Conservation (phyloP, 2,797 vertebrate genomes). For the Hydrophis major region DNA sequence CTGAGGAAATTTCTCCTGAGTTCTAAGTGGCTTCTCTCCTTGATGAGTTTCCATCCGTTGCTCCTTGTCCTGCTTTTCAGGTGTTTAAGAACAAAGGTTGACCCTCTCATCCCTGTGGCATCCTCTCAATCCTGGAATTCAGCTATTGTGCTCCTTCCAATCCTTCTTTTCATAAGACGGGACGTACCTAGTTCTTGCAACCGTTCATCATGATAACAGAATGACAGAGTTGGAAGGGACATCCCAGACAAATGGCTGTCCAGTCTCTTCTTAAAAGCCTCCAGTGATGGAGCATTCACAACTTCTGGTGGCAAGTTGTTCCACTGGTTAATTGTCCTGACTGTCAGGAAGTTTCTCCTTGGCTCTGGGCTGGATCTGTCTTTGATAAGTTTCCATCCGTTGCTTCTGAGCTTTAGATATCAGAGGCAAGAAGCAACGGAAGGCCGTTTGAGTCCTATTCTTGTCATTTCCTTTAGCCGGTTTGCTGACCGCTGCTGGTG, state of each 20-base stretch:
- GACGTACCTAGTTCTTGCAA: no score
- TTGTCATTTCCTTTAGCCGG: not conserved
- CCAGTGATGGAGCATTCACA: accelerated
- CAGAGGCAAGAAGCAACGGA: not conserved
- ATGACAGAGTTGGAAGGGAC: not conserved
- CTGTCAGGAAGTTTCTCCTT: not conserved
- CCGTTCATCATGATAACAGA: not conserved
- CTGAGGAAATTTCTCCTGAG: not conserved
- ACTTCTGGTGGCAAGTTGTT: not conserved
- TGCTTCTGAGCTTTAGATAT: not conserved
- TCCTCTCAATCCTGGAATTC: no score
- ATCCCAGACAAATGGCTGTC: not conserved
- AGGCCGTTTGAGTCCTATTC: not conserved
- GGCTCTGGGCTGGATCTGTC: not conserved
- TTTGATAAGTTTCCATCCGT: not conserved
- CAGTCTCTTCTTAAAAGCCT: not conserved
- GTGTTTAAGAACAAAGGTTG: no score
- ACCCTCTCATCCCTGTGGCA: no score
- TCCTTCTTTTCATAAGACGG: no score
- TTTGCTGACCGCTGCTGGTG: not conserved
- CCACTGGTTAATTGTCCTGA: not conserved
- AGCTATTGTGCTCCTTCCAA: no score
- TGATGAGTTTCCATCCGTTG: not conserved
- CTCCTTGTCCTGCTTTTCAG: not conserved
- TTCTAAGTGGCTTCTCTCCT: not conserved